A percentile compares a stretch with the other conserved stretches of the same genome.
Evolutionary conservation across 2,113 vertebrate species (phyloP).

Genomic region (Onychorhynchus coronatus): DNA sequence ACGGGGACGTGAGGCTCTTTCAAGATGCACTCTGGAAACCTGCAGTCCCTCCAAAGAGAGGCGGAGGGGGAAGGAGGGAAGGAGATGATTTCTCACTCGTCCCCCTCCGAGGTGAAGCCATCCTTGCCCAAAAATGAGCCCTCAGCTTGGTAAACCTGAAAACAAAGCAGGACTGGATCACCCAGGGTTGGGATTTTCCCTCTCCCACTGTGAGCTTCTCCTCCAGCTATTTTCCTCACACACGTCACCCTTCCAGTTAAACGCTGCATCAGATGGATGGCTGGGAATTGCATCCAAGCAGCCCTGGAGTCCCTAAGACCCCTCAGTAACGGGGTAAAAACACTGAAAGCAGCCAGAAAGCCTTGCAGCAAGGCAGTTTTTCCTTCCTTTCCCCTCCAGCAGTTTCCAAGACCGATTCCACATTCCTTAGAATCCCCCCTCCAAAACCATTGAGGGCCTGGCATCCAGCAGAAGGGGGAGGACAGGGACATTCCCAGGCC

Average conservation of each 20-base stretch:
- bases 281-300: background rate
- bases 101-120: rapidly evolving
- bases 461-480: background rate
- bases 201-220: background rate
- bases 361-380: background rate
- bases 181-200: background rate
- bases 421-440: background rate
- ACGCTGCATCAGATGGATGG: rapidly evolving
- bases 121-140: background rate
- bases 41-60: rapidly evolving
- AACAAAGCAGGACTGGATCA: background rate
- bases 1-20: background rate
- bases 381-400: background rate
- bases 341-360: background rate
- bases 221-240: background rate
- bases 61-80: background rate
- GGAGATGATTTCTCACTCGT: background rate
- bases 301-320: background rate
- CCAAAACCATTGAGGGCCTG: background rate
- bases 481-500: background rate
- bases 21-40: background rate
- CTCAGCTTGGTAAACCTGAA: background rate
- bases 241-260: background rate
- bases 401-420: background rate
- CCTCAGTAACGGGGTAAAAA: background rate